Percentiles rank a stretch among this genome's conserved stretches.
Conservation (phyloP, 2,888 invertebrate genomes). For the Clepsis dumicolana region DNA sequence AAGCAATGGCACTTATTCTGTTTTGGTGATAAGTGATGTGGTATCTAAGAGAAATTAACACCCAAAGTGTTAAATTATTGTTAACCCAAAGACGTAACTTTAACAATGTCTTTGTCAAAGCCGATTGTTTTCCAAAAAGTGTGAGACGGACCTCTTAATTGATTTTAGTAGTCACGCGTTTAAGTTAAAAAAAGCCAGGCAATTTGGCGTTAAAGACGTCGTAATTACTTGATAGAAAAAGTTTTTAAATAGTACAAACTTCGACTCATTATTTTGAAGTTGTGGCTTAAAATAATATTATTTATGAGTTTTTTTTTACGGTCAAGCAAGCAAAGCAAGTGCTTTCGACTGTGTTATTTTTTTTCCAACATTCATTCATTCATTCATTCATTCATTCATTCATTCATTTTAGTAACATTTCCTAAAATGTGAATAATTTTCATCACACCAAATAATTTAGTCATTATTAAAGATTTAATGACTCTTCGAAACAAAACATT, state of each 20-base stretch:
- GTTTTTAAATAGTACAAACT: not conserved
- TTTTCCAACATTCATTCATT: too few species aligned
- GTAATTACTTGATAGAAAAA: not conserved
- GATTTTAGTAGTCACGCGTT: constrained; percentile 38
- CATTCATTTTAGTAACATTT: too few species aligned
- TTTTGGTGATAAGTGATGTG: constrained; percentile 25
- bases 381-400: too few species aligned
- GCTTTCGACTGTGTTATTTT: too few species aligned
- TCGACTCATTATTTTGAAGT: too few species aligned
- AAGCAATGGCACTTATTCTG: constrained; percentile 13
- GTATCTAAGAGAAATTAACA: constrained; percentile 59
- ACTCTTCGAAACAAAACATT: not conserved
- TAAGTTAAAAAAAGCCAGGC: constrained; percentile 32
- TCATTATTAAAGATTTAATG: too few species aligned
- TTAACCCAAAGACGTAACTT: constrained; percentile 55
- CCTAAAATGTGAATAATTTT: too few species aligned
- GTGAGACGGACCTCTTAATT: constrained; percentile 49
- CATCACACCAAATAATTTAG: too few species aligned
- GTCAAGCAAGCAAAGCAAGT: too few species aligned
- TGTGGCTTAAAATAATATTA: too few species aligned
- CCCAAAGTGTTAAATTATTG: constrained; percentile 67
- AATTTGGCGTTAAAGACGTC: not conserved
- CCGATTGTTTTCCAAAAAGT: constrained; percentile 53
- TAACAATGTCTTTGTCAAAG: constrained; percentile 50
- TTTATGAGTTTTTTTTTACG: too few species aligned